Evolutionary conservation across 2,888 invertebrate genomes (phyloP).

Genomic region (Drosophila neonasuta): DNA sequence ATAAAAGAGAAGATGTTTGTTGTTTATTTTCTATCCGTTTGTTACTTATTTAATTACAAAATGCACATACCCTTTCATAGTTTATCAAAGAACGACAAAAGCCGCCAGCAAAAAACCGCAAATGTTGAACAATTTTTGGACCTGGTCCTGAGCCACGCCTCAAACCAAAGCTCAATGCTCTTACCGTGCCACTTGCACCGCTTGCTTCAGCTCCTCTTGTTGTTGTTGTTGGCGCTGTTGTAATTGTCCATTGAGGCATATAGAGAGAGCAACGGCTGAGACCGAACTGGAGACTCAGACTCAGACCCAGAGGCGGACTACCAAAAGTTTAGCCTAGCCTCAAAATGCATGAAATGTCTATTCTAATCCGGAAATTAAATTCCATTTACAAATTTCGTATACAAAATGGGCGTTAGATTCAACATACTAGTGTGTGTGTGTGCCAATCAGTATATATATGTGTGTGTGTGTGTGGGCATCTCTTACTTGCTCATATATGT

Average conservation of each 20-base stretch:
- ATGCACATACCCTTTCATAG: neutral
- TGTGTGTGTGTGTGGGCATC: conserved; percentile 13
- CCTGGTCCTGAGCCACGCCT: conserved; percentile 26
- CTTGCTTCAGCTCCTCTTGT: neutral
- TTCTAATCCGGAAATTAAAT: conserved; percentile 79
- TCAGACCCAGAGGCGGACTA: conserved; percentile 11
- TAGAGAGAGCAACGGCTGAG: conserved; percentile 34
- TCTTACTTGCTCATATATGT: conserved; percentile 47
- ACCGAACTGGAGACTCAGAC: conserved; percentile 23
- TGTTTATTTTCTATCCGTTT: neutral
- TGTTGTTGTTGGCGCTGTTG: conserved; percentile 34
- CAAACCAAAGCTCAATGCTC: conserved; percentile 13
- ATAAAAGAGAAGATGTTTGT: no score
- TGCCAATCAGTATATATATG: conserved; percentile 5
- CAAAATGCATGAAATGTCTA: conserved; percentile 75
- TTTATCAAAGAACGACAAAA: conserved; percentile 21
- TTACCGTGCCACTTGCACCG: neutral
- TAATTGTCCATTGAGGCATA: conserved; percentile 69
- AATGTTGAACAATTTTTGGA: conserved; percentile 50
- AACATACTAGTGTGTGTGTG: neutral
- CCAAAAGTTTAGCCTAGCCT: conserved; percentile 49
- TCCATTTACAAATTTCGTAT: conserved; percentile 75
- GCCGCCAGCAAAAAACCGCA: conserved; percentile 42
- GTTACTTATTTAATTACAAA: neutral
- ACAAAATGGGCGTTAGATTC: conserved; percentile 57